Percentiles rank a stretch among this genome's conserved stretches.
phyloP scores from a whole-genome alignment of 2,888 invertebrate species.

The Cremastobaeus sp. region DNA sequence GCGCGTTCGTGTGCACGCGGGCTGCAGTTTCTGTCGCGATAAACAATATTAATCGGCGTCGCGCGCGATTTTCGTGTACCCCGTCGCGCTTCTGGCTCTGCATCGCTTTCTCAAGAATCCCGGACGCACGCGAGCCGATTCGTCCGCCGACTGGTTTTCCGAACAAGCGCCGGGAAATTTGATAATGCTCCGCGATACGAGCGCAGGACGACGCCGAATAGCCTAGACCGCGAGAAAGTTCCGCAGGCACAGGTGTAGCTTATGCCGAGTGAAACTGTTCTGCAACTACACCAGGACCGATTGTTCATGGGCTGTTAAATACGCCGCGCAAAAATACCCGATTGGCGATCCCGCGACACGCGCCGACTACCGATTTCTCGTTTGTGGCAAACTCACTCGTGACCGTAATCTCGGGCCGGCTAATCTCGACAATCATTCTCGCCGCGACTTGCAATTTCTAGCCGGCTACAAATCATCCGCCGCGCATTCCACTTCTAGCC shows the following conservation, averaged over 20 bases:
- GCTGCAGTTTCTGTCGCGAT: conserved; percentile 32
- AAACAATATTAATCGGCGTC: conserved; percentile 28
- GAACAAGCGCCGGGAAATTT: conserved; percentile 12
- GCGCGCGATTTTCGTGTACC: conserved; percentile 20
- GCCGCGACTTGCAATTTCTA: conserved; percentile 31
- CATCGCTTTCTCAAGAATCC: conserved; percentile 35
- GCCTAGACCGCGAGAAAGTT: conserved; percentile 50
- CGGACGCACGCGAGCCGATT: too few relatives aligned
- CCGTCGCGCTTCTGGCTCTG: conserved; percentile 31
- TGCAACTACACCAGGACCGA: conserved; percentile 46
- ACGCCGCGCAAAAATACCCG: conserved; percentile 30
- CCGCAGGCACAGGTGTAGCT: conserved; percentile 47
- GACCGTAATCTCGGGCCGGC: conserved; percentile 20
- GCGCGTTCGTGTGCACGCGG: conserved; percentile 3
- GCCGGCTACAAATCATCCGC: conserved; percentile 7
- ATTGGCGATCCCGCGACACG: conserved; percentile 40
- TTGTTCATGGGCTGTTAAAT: conserved; percentile 55
- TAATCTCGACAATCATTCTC: conserved; percentile 21
- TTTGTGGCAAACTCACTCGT: conserved; percentile 28
- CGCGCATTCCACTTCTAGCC: conserved; percentile 3
- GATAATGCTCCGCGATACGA: conserved; percentile 12
- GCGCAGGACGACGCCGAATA: conserved; percentile 20
- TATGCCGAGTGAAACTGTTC: conserved; percentile 42
- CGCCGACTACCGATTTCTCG: conserved; percentile 39
- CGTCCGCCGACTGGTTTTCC: conserved; percentile 37